A percentile compares a stretch with the other conserved stretches of the same genome.
phyloP scores from a whole-genome alignment of 2,888 invertebrate genomes.

The Euspilapteryx auroguttella region DNA sequence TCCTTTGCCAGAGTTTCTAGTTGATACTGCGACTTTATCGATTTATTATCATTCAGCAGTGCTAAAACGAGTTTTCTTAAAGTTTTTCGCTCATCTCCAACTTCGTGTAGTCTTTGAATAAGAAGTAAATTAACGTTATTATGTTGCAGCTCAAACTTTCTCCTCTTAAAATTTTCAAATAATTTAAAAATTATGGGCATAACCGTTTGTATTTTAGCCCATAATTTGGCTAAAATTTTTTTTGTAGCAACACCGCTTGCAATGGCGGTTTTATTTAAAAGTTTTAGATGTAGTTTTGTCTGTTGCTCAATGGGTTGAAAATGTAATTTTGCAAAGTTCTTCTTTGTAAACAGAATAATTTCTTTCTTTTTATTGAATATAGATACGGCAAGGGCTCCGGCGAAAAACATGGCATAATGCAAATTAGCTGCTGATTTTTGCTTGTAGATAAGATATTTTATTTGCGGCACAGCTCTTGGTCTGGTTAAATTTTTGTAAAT shows the following conservation, averaged over 20 bases:
- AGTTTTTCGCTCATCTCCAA: conserved; percentile 25
- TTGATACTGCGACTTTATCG: conserved; percentile 26
- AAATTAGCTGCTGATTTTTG: too few species aligned
- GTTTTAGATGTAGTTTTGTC: conserved; percentile 3
- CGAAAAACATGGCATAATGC: conserved; percentile 22
- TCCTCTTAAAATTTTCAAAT: too few species aligned
- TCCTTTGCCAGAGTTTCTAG: conserved; percentile 29
- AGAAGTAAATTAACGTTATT: conserved; percentile 16
- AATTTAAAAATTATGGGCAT: too few species aligned
- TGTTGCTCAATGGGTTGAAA: conserved; percentile 6
- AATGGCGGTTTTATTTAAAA: conserved; percentile 15
- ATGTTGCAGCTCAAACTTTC: too few species aligned
- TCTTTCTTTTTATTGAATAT: conserved; percentile 22
- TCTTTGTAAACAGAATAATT: conserved; percentile 15
- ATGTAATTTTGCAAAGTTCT: conserved; percentile 14
- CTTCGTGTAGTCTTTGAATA: conserved; percentile 26
- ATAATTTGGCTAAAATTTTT: conserved; percentile 10
- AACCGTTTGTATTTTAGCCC: conserved; percentile 10
- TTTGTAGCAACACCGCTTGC: conserved; percentile 10
- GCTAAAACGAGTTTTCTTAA: conserved; percentile 24
- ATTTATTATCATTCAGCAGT: conserved; percentile 36
- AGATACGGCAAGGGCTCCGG: conserved; percentile 23
- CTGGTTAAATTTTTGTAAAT: too few species aligned
- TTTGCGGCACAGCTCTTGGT: too few species aligned
- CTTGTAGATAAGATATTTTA: too few species aligned